Evolutionary conservation across 2,113 vertebrate species (phyloP), one percentile per base, ranked within the genome.

Genomic region (Uria aalge): DNA sequence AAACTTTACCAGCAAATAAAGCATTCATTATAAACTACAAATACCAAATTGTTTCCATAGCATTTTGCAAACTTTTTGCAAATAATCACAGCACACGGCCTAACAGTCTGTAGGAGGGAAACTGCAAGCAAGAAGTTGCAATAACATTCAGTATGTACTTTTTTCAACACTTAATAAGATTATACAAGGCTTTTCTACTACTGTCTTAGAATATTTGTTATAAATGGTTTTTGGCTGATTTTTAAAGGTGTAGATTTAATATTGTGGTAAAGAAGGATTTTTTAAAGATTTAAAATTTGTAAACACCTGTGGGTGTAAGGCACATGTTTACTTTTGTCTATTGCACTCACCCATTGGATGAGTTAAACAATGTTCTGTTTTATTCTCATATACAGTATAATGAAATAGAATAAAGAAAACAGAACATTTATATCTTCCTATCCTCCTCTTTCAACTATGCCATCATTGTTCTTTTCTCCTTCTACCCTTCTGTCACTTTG

Each of bases 21-120:
- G 7, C 30, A 88, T 82, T 90, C 92, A 79, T 95, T 57, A 55
- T 69, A 91, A 64, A 22, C 24, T 91, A 59, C 63, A 97, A 92
- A 86, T 76, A 97, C 52, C 14, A 92, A 64, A 92, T 56, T 3
- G 68, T 85, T 97, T 88, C 71, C 72, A 78, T 22, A 83, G 36
- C 41, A 78, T 91, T 96, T 96, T 86, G 50, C 48, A 74, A 62
- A 93, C 10, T 29, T 72, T 86, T 92, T 55, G 66, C n/a, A 19
- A 56, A 78, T 86, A 95, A 85, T 68, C 55, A 75, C 43, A 79
- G 40, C 5, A 13, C 73, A 62, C 38, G 52, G 16, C n/a, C 60
- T 83, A 87, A 41, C 32, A 85, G 34, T 14, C 43, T 64, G 43
- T 29, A 77, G 80, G 27, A 83, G 47, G 23, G 34, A 88, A 80